Evolutionary conservation across 2,113 vertebrate species (phyloP), one percentile per base, ranked within the genome.

Genomic region (Rhinoderma darwinii): DNA sequence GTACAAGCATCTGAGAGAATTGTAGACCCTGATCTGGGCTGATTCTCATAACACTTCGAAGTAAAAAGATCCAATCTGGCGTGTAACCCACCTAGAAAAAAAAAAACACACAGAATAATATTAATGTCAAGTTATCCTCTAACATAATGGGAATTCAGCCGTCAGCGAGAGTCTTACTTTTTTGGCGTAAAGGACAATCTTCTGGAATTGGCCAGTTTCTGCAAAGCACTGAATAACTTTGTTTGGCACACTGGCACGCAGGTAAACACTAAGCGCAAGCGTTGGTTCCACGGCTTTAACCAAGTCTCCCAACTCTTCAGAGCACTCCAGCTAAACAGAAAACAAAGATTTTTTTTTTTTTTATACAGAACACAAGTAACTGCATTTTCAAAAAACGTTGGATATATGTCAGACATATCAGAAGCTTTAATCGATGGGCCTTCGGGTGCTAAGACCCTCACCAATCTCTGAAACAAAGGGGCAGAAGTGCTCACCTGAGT

Each of bases 171-270:
- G 18, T 44, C 18, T 89, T 94, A 98, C 97, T 96, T 99, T 98
- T 92, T 97, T 97, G 85, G 97, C 96, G 90, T 98, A 98, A 3
- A 97, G 94, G 54, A 98, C 96, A 22, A 97, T 98, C 91, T 99
- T 98, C 92, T 98, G 97, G 91, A 98, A 97, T 84, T 99, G 97
- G 43, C 96, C 96, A 0, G 96, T 98, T 93, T 98, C 97, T 86
- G 96, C 97, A 89, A 99, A 99, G 92, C 97, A 98, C 91, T 98
- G 97, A 88, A 97, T 97, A 86, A 98, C 97, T 93, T 99, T 98
- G 93, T 92, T 97, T 87, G 97, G 97, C 88, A 98, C 95, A 56
- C 96, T 96, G 35, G 97, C 97, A 79, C 96, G 94, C 90, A 99
- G 96, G 89, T 98, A 99, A 76, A 98, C 96, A 6, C 97, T 98